Evolutionary conservation across 2,888 invertebrate species (phyloP).

Genomic region (Automeris io): DNA sequence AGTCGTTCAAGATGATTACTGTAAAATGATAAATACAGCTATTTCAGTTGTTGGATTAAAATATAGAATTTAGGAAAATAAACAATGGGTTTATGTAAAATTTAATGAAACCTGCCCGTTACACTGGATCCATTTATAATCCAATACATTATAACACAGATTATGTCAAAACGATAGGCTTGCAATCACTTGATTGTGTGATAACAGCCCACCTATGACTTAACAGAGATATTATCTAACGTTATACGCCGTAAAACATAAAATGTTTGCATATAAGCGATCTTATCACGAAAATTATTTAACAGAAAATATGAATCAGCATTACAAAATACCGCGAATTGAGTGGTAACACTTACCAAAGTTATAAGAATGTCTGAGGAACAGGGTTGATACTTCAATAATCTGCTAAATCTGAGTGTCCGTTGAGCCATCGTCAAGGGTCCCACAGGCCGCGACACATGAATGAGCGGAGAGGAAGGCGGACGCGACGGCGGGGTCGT

Average conservation of each 20-base stretch:
- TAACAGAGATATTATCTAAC: constrained; percentile 1
- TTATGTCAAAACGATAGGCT: constrained; percentile 2
- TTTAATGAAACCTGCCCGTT: neutral
- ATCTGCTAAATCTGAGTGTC: constrained; percentile 80
- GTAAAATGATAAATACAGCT: too few species aligned
- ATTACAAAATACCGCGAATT: constrained; percentile 3
- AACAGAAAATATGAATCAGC: neutral
- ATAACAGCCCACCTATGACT: constrained; percentile 2
- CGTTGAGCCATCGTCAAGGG: constrained; percentile 82
- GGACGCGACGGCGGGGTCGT: constrained; percentile 65
- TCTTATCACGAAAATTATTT: neutral
- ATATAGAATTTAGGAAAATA: too few species aligned
- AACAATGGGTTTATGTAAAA: too few species aligned
- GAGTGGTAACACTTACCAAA: constrained; percentile 48
- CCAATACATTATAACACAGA: constrained; percentile 1
- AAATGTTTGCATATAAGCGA: neutral
- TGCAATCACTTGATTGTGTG: constrained; percentile 1
- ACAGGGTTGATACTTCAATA: constrained; percentile 80
- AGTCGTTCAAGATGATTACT: too few species aligned
- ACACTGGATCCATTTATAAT: neutral
- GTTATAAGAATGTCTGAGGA: constrained; percentile 65
- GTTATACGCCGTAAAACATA: neutral
- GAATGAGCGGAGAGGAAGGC: constrained; percentile 60
- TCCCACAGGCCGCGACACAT: constrained; percentile 62
- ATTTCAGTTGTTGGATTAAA: too few species aligned